Percentiles rank a stretch among this genome's conserved stretches.
Evolutionary conservation across 2,888 invertebrate genomes (phyloP).

Genomic region (Caenorhabditis virilis): DNA sequence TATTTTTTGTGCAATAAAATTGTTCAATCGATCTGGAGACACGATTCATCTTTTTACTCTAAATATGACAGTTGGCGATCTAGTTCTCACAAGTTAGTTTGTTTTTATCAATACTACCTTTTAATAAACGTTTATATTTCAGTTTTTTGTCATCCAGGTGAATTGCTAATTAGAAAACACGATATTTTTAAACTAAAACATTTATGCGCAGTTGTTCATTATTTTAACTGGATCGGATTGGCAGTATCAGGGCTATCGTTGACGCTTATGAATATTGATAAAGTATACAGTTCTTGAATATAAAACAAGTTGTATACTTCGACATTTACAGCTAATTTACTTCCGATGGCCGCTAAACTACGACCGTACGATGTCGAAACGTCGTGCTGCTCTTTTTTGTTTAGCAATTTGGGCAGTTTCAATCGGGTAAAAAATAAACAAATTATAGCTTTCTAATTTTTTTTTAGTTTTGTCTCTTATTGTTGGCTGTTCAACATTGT

Average conservation of each 20-base stretch:
- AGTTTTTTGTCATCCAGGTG: slow-evolving; percentile 68
- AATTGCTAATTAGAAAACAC: slow-evolving; percentile 66
- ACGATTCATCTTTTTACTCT: slow-evolving; percentile 68
- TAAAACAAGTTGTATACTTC: no score
- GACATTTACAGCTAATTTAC: slow-evolving; percentile 66
- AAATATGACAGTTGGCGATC: slow-evolving; percentile 67
- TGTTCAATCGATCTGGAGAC: slow-evolving; percentile 63
- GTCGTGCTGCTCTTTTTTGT: slow-evolving; percentile 62
- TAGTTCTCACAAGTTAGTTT: slow-evolving; percentile 64
- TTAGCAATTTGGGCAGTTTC: slow-evolving; percentile 65
- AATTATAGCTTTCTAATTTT: no score
- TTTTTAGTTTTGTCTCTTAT: slow-evolving; percentile 64
- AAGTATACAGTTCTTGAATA: slow-evolving; percentile 25
- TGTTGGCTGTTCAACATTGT: slow-evolving; percentile 66
- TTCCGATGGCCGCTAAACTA: slow-evolving; percentile 67
- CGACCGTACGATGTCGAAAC: slow-evolving; percentile 67
- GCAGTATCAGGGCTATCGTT: slow-evolving; percentile 67
- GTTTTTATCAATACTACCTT: background rate
- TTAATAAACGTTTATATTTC: no score
- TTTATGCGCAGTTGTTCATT: slow-evolving; percentile 63
- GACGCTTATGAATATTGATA: slow-evolving; percentile 66
- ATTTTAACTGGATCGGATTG: slow-evolving; percentile 67
- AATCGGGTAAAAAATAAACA: no score
- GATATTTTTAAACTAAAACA: slow-evolving; percentile 62
- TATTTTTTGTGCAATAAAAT: slow-evolving; percentile 66